Percentiles rank a stretch among this genome's conserved stretches.
These are phyloP conservation scores for Nemotelus pantherinus DNA, from an alignment of 2,888 invertebrate species.

Conservation along the genomic window DNA sequence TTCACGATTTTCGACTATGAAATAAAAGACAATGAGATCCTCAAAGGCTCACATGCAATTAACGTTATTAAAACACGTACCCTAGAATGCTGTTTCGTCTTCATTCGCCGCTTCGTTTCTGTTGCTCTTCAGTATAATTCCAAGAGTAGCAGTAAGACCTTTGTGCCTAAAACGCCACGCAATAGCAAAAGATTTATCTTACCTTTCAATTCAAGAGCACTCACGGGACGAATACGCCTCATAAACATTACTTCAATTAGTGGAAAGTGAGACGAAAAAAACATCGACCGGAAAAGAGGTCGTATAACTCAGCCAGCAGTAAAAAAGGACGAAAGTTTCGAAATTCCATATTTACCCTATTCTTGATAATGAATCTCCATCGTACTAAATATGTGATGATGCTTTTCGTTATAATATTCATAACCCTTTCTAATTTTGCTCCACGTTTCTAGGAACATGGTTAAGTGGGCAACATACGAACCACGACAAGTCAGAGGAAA, in stretches of 20 bases:
- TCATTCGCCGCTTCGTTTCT: too few species aligned
- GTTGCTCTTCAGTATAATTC: too few species aligned
- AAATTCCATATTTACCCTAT: not conserved
- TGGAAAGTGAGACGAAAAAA: not conserved
- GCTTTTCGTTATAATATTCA: slow-evolving; percentile 39
- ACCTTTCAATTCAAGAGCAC: slow-evolving; percentile 1
- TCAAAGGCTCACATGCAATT: too few species aligned
- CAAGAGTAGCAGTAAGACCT: too few species aligned
- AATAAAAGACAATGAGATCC: too few species aligned
- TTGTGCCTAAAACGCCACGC: too few species aligned
- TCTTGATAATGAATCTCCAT: slow-evolving; percentile 5
- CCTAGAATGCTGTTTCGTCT: too few species aligned
- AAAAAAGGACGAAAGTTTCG: not conserved
- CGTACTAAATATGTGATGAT: slow-evolving; percentile 36
- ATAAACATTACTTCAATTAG: slow-evolving; percentile 21
- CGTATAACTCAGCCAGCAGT: not conserved
- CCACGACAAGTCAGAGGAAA: slow-evolving; percentile 4
- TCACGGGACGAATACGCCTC: slow-evolving; percentile 15
- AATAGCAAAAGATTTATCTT: too few species aligned
- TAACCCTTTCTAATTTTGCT: slow-evolving; percentile 31
- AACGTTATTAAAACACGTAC: too few species aligned
- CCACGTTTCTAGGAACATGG: slow-evolving; percentile 29
- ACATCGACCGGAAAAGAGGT: not conserved
- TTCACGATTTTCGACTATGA: too few species aligned
- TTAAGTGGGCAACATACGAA: slow-evolving; percentile 23